Evolutionary conservation across 2,888 invertebrate species (phyloP).

Genomic region (Operophtera brumata): DNA sequence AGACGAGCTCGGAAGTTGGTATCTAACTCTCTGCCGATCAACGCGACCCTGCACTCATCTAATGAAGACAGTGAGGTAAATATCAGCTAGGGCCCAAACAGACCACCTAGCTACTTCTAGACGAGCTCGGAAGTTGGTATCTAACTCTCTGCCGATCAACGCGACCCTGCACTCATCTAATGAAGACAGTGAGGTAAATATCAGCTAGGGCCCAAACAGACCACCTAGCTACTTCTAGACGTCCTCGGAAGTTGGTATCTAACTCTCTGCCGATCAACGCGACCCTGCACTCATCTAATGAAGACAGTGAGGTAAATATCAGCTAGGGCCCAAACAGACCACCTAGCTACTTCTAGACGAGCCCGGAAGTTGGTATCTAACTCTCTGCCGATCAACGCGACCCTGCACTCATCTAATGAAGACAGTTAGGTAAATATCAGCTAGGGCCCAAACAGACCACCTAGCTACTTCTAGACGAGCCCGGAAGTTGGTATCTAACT

Average conservation of each 20-base stretch:
- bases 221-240: too few relatives aligned
- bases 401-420: slow-evolving; percentile 85
- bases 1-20: slow-evolving; percentile 83
- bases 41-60: slow-evolving; percentile 82
- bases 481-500: slow-evolving; percentile 82
- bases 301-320: slow-evolving; percentile 86
- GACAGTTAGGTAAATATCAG: slow-evolving; percentile 90
- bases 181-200: slow-evolving; percentile 88
- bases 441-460: too few relatives aligned
- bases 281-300: slow-evolving; percentile 85
- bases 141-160: slow-evolving; percentile 79
- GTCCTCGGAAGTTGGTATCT: slow-evolving; percentile 82
- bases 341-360: too few relatives aligned
- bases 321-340: too few relatives aligned
- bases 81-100: too few relatives aligned
- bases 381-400: slow-evolving; percentile 79
- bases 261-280: slow-evolving; percentile 79
- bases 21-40: slow-evolving; percentile 79
- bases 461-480: slow-evolving; percentile 83
- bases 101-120: too few relatives aligned
- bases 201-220: too few relatives aligned
- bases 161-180: slow-evolving; percentile 84
- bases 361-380: slow-evolving; percentile 83
- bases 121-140: slow-evolving; percentile 82
- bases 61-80: slow-evolving; percentile 90